A percentile compares a stretch with the other conserved stretches of the same genome.
These are phyloP conservation scores for Catajapyx aquilonaris DNA, from an alignment of 1,140 invertebrate species.

Conservation along the genomic window DNA sequence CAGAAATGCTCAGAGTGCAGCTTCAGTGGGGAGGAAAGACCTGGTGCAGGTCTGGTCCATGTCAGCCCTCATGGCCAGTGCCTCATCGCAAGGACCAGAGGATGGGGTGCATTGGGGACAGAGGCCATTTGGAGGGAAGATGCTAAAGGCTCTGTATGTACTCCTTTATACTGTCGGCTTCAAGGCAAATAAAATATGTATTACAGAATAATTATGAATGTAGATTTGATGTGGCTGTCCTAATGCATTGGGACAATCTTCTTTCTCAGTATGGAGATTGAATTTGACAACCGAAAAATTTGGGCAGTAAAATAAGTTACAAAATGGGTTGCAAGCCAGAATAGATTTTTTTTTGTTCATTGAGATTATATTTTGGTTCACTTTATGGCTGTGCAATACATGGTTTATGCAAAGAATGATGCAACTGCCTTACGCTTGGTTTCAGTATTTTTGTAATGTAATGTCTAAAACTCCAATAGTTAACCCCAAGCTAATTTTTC, in stretches of 20 bases:
- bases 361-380: too few relatives aligned
- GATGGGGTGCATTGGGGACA: conserved; percentile 47
- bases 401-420: too few relatives aligned
- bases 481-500: too few relatives aligned
- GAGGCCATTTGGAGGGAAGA: conserved; percentile 66
- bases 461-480: too few relatives aligned
- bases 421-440: too few relatives aligned
- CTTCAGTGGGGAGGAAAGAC: conserved; percentile 49
- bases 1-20: conserved; percentile 53
- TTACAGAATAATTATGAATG: background rate
- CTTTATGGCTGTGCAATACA: too few relatives aligned
- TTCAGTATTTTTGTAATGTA: too few relatives aligned
- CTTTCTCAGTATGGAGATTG: background rate
- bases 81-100: conserved; percentile 24
- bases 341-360: too few relatives aligned
- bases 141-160: conserved; percentile 65
- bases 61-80: conserved; percentile 42
- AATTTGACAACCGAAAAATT: background rate
- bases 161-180: background rate
- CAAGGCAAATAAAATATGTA: background rate
- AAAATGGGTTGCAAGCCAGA: background rate
- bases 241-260: background rate
- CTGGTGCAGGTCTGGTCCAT: conserved; percentile 68
- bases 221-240: background rate
- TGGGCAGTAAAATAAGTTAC: background rate